phyloP scores from a whole-genome alignment of 2,888 invertebrate species.

The Drosophila sordidula region DNA sequence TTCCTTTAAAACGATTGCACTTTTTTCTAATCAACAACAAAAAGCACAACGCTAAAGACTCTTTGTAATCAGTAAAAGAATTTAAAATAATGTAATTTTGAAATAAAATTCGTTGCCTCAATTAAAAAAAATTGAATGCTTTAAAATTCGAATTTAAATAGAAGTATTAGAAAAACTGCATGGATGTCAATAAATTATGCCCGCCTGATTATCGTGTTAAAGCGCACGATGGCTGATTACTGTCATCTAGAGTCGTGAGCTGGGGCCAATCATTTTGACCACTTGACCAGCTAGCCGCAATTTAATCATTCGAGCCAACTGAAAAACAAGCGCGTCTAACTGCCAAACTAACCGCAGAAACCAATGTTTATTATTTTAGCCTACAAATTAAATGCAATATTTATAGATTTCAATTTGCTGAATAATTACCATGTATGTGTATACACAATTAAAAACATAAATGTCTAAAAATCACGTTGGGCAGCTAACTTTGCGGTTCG shows the following conservation, averaged over 20 bases:
- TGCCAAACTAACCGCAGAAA: constrained; percentile 57
- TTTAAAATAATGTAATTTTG: no score
- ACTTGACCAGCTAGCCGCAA: constrained; percentile 58
- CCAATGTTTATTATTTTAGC: constrained; percentile 80
- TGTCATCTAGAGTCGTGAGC: constrained; percentile 25
- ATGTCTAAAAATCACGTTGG: constrained; percentile 47
- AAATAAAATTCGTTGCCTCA: no score
- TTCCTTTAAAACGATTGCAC: no score
- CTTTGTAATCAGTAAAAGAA: no score
- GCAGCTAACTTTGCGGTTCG: constrained; percentile 44
- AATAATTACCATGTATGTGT: constrained; percentile 54
- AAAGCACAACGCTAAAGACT: no score
- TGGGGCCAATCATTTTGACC: constrained; percentile 40
- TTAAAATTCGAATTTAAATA: no score
- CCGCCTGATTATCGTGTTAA: no score
- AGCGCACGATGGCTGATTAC: constrained; percentile 40
- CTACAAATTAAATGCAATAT: constrained; percentile 74
- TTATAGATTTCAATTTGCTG: constrained; percentile 67
- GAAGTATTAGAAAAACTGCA: not conserved
- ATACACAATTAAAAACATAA: constrained; percentile 40
- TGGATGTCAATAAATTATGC: not conserved
- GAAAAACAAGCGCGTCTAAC: constrained; percentile 42
- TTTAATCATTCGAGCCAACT: constrained; percentile 66
- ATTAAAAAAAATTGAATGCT: no score
- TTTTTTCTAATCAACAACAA: no score